phyloP scores from a whole-genome alignment of 2,888 invertebrate genomes.

The Bruchidius siliquastri region DNA sequence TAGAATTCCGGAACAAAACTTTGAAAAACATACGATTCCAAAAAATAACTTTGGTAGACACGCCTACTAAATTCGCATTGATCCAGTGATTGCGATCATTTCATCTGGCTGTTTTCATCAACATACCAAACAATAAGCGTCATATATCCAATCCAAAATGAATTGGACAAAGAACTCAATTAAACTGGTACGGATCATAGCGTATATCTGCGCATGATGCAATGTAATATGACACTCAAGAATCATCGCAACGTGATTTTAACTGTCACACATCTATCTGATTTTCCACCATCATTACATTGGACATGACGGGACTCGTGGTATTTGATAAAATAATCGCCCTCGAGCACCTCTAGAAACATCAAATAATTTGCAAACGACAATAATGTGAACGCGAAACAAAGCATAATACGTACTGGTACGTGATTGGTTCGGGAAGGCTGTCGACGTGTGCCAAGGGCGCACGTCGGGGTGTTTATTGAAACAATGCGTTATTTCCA shows the following conservation, averaged over 20 bases:
- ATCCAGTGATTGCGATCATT: no score
- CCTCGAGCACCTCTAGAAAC: conserved; percentile 13
- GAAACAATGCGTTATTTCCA: no score
- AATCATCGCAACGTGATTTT: not conserved
- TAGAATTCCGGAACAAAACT: no score
- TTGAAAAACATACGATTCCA: no score
- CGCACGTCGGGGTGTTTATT: not conserved
- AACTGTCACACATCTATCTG: not conserved
- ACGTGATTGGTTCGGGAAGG: conserved; percentile 1
- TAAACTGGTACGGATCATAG: not conserved
- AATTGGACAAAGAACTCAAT: not conserved
- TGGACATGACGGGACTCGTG: not conserved
- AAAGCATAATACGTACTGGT: conserved; percentile 1
- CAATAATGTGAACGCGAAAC: conserved; percentile 12
- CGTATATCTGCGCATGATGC: not conserved
- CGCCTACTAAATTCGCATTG: no score
- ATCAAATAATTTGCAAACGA: conserved; percentile 14
- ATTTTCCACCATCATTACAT: not conserved
- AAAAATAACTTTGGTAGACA: no score
- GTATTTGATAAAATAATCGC: conserved; percentile 12
- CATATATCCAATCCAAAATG: not conserved
- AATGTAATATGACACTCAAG: not conserved
- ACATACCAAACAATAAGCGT: no score
- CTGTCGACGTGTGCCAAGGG: not conserved
- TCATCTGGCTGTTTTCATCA: no score